phyloP scores from a whole-genome alignment of 53 echinoderm and acorn worm genomes.

The Luidia sarsii region DNA sequence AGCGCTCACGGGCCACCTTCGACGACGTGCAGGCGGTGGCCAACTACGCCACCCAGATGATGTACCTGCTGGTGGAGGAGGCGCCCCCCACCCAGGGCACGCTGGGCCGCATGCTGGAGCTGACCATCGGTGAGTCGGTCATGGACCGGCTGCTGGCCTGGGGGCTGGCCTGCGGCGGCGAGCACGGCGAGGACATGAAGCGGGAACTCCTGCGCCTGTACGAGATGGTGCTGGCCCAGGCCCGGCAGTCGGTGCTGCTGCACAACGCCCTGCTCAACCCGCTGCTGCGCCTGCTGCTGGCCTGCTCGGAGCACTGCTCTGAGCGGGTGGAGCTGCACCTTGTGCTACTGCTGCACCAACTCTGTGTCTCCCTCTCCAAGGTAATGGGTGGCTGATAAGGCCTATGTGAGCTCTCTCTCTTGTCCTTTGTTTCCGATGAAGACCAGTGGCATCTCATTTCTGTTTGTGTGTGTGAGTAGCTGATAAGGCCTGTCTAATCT shows the following conservation, averaged over 20 bases:
- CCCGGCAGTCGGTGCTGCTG: slow-evolving; percentile 82
- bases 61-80: slow-evolving; percentile 91
- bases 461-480: too few species aligned
- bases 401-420: too few species aligned
- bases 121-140: slow-evolving; percentile 72
- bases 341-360: slow-evolving; percentile 85
- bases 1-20: slow-evolving; percentile 46
- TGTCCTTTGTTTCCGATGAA: too few species aligned
- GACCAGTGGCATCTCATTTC: too few species aligned
- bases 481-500: too few species aligned
- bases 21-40: slow-evolving; percentile 93
- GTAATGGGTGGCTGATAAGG: too few species aligned
- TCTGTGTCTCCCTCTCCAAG: slow-evolving; percentile 88
- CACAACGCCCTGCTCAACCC: slow-evolving; percentile 90
- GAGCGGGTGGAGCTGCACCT: slow-evolving; percentile 85
- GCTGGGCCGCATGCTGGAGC: slow-evolving; percentile 83
- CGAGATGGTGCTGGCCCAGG: slow-evolving; percentile 83
- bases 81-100: slow-evolving; percentile 66
- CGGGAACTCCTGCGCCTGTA: slow-evolving; percentile 81
- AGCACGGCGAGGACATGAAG: slow-evolving; percentile 82
- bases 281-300: slow-evolving; percentile 76
- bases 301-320: slow-evolving; percentile 72
- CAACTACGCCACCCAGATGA: slow-evolving; percentile 93
- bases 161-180: slow-evolving; percentile 68
- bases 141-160: slow-evolving; percentile 85